phyloP scores from a whole-genome alignment of 2,797 vertebrate species.

The Tiaroga cobitis region DNA sequence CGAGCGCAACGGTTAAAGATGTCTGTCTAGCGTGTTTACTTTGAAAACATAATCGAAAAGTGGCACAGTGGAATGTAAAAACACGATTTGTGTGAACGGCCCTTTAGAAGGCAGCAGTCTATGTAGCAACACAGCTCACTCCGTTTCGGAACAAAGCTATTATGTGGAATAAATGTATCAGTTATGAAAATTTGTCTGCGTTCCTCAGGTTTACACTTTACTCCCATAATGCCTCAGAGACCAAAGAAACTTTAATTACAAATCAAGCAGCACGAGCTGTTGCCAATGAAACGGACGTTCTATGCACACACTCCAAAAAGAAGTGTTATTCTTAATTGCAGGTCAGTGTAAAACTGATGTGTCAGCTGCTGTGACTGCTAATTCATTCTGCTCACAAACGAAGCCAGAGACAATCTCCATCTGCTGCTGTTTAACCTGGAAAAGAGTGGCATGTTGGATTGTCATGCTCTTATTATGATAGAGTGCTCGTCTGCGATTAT shows the following conservation, averaged over 20 bases:
- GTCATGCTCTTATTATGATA: slow-evolving; percentile 65
- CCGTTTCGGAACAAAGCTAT: slow-evolving; percentile 8
- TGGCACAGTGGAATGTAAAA: neutral
- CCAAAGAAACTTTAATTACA: slow-evolving; percentile 63
- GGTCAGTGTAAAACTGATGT: slow-evolving; percentile 73
- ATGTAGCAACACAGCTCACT: neutral
- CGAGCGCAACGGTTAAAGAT: neutral
- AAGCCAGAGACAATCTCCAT: slow-evolving; percentile 65
- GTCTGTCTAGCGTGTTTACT: neutral
- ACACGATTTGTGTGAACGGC: neutral
- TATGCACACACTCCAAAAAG: slow-evolving; percentile 63
- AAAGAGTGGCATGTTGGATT: slow-evolving; percentile 53
- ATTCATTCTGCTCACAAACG: slow-evolving; percentile 71
- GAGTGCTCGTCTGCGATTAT: slow-evolving; percentile 59
- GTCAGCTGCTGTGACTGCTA: slow-evolving; percentile 73
- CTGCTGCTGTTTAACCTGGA: slow-evolving; percentile 71
- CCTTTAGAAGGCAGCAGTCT: neutral
- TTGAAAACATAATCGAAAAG: neutral
- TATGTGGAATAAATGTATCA: slow-evolving; percentile 34
- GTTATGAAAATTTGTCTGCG: slow-evolving; percentile 34
- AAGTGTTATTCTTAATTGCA: slow-evolving; percentile 76
- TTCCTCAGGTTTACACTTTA: slow-evolving; percentile 47
- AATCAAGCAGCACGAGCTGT: slow-evolving; percentile 51
- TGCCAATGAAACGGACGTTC: slow-evolving; percentile 53
- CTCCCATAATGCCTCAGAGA: slow-evolving; percentile 55